Evolutionary conservation across 2,797 vertebrate species (phyloP), one percentile per base, ranked within the genome.

Genomic region (Hyperoplus lanceolatus): DNA sequence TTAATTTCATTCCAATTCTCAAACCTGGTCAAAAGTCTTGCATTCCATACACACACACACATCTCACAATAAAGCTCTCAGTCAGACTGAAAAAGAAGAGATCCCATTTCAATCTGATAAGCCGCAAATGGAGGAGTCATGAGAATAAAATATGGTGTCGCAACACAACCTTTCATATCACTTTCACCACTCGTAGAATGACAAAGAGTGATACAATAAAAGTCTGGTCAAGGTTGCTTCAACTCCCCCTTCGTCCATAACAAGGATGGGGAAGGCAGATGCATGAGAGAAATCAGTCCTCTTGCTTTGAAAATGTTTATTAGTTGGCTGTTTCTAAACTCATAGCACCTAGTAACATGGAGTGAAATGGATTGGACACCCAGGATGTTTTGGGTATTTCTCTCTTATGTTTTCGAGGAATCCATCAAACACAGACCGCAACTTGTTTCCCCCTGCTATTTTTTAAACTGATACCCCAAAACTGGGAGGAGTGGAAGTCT

Each of bases 141-240:
- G 80, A 81, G 77, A 88, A 86, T 79, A 89, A 87, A 85, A 87
- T 56, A 63, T 80, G 81, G 72, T 67, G 75, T 69, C 39, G 60
- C 75, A 89, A 88, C 48, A 8, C 68, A 70, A 79, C 57, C 83
- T 72, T 69, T 84, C 73, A 16, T 49, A 75, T 89, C 79, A 53
- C 61, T 73, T 73, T 80, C 75, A 74, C 63, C 62, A 41, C 81
- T 79, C 6, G 9, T 2, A 39, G 78, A 70, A 83, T 77, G 77
- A 82, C 70, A 55, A 16, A 62, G n/a, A 67, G 75, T 65, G 76
- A 88, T 89, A 81, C 82, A 91, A 84, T 10, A 5, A 46, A 67
- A 66, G 61, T 51, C 66, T 18, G 66, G 72, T 76, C 83, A 89
- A 85, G 79, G 79, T 82, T 83, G 79, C 51, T 6, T 85, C 78